Percentiles rank a stretch among this genome's conserved stretches.
Evolutionary conservation across 2,113 vertebrate genomes (phyloP).

Genomic region (Oreochromis niloticus): DNA sequence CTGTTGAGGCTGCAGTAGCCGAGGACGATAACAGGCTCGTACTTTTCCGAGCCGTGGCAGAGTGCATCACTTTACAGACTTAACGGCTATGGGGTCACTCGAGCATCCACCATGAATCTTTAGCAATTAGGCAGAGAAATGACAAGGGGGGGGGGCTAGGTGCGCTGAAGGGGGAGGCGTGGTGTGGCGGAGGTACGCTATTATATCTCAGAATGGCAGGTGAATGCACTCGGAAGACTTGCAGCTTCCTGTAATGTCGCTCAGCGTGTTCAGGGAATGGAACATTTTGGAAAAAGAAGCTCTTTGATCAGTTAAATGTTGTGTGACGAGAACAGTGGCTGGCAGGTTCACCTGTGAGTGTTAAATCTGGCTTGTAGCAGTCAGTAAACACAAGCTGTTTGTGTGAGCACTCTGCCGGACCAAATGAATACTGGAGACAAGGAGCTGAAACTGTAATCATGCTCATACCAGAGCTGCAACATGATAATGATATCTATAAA

Average conservation of each 20-base stretch:
- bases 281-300: not conserved
- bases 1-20: conserved; percentile 24
- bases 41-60: not conserved
- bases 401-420: not conserved
- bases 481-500: not conserved
- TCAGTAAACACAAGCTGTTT: conserved; percentile 19
- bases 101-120: conserved; percentile 13
- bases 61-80: conserved; percentile 18
- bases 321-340: conserved; percentile 26
- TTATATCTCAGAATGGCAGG: not conserved
- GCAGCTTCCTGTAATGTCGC: conserved; percentile 10
- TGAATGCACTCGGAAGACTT: not conserved
- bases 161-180: not conserved
- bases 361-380: conserved; percentile 6
- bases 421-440: conserved; percentile 1
- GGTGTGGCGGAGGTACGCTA: not conserved
- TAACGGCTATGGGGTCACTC: conserved; percentile 8
- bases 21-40: conserved; percentile 1
- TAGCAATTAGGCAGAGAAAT: conserved; percentile 18
- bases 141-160: not conserved
- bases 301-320: conserved; percentile 47
- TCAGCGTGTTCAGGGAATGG: not conserved
- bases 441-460: not conserved
- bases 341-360: conserved; percentile 28
- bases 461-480: not conserved